These are phyloP conservation scores for Physeter macrocephalus DNA, from an alignment of 2,113 vertebrate species.

Conservation along the genomic window DNA sequence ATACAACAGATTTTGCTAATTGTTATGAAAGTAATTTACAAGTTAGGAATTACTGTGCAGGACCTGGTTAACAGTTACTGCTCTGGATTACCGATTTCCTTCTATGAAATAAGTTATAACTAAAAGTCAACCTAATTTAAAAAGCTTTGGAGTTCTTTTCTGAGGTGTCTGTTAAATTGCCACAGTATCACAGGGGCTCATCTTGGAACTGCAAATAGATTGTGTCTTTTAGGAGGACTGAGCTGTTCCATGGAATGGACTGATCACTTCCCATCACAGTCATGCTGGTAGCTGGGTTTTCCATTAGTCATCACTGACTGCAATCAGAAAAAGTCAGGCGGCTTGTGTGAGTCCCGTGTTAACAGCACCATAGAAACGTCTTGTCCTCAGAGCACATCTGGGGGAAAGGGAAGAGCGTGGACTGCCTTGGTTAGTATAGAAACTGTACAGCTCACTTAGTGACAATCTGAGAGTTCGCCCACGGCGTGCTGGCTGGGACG, in stretches of 20 bases:
- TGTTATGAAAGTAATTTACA: not conserved
- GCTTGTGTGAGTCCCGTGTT: conserved; percentile 11
- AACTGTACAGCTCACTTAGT: not conserved
- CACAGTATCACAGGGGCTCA: not conserved
- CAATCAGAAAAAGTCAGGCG: not conserved
- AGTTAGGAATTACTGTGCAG: not conserved
- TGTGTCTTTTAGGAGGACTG: not conserved
- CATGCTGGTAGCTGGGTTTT: not conserved
- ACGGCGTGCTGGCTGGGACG: not conserved
- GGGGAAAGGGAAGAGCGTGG: not conserved
- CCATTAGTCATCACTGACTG: not conserved
- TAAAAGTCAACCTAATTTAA: not conserved
- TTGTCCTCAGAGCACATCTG: not conserved
- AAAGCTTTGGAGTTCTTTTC: not conserved
- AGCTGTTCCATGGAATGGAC: not conserved
- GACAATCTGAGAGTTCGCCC: not conserved
- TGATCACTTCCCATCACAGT: not conserved
- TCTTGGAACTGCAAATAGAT: not conserved
- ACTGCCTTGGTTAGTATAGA: not conserved
- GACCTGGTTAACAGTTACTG: not conserved
- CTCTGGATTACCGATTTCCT: not conserved
- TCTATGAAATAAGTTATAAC: not conserved
- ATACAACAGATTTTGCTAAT: not conserved
- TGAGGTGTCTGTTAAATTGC: not conserved
- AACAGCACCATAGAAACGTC: conserved; percentile 52